These are phyloP conservation scores for Epinephelus moara DNA, from an alignment of 2,113 vertebrate species.

Conservation along the genomic window DNA sequence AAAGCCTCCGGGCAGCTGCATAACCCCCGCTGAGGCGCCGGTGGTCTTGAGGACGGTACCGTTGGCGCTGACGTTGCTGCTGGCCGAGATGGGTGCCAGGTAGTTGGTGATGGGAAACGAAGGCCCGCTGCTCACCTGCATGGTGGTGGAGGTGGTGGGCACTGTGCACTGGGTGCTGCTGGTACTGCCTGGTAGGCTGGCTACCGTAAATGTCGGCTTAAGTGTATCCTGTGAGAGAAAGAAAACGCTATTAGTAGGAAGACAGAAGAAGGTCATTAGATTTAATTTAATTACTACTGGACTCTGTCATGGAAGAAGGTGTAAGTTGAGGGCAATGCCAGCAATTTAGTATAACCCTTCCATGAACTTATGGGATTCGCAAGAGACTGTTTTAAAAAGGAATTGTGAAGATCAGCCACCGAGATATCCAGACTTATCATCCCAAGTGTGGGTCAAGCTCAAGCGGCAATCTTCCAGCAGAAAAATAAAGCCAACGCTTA, in stretches of 20 bases:
- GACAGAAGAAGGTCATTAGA: neutral
- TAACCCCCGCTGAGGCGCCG: conserved; percentile 89
- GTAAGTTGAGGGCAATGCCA: neutral
- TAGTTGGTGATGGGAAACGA: conserved; percentile 99
- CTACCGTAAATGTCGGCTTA: conserved; percentile 96
- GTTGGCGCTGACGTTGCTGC: conserved; percentile 92
- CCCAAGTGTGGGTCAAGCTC: neutral
- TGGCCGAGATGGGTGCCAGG: conserved; percentile 93
- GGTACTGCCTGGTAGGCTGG: conserved; percentile 91
- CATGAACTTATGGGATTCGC: neutral
- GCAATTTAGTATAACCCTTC: neutral
- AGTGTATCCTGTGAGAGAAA: conserved; percentile 88
- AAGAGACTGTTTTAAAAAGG: neutral
- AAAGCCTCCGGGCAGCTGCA: conserved; percentile 96
- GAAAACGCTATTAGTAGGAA: neutral
- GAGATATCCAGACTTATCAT: neutral
- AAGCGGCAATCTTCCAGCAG: neutral
- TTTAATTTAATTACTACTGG: neutral
- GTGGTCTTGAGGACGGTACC: conserved; percentile 95
- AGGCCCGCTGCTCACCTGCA: conserved; percentile 97
- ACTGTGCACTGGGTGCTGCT: conserved; percentile 91
- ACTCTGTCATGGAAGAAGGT: neutral
- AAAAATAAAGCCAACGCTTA: too few species aligned
- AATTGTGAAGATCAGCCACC: neutral
- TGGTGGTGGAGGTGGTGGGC: conserved; percentile 96